Evolutionary conservation across 2,113 vertebrate genomes (phyloP).

Genomic region (Pygoscelis antarcticus): DNA sequence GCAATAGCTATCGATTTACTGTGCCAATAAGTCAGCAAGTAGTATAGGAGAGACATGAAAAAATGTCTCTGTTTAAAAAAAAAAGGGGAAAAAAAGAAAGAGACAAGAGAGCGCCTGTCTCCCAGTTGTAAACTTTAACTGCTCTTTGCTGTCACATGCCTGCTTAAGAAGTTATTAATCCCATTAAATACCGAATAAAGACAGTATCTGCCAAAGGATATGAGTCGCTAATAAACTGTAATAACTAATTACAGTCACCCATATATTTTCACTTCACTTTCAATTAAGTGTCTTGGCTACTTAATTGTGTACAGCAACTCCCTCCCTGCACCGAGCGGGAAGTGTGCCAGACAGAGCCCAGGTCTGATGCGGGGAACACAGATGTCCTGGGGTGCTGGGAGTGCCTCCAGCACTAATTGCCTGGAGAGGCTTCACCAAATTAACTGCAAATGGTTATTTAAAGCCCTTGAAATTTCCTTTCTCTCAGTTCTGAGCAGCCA

Average conservation of each 20-base stretch:
- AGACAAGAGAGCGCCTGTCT: background rate
- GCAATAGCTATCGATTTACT: background rate
- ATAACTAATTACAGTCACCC: slow-evolving; percentile 36
- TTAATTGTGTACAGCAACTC: background rate
- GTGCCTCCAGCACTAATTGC: background rate
- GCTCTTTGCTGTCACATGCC: background rate
- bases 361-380: accelerated
- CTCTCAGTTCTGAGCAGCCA: background rate
- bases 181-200: slow-evolving; percentile 20
- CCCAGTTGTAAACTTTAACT: background rate
- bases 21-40: background rate
- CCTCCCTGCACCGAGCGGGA: background rate
- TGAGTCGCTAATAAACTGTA: slow-evolving; percentile 36
- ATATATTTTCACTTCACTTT: slow-evolving; percentile 29
- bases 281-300: background rate
- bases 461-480: background rate
- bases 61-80: background rate
- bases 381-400: accelerated
- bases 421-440: background rate
- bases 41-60: background rate
- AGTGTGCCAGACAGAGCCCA: background rate
- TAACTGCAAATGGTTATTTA: background rate
- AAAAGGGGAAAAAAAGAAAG: background rate
- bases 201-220: slow-evolving; percentile 21
- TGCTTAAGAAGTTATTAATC: slow-evolving; percentile 42